Evolutionary conservation across 2,113 vertebrate species (phyloP).

Genomic region (Myrmecobius fasciatus): DNA sequence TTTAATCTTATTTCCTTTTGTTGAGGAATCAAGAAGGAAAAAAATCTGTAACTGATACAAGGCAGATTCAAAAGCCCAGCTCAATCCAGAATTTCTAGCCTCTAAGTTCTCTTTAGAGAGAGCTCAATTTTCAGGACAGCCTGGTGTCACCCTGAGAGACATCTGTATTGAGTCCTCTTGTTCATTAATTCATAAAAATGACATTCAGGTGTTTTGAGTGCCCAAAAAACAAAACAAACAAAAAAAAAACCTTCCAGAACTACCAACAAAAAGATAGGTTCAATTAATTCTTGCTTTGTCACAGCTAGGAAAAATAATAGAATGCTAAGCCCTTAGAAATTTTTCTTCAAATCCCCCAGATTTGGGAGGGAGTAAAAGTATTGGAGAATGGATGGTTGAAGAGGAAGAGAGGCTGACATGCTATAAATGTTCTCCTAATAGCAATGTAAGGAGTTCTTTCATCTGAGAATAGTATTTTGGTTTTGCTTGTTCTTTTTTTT

Average conservation of each 20-base stretch:
- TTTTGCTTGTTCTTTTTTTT: not conserved
- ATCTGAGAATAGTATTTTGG: not conserved
- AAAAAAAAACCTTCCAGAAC: not conserved
- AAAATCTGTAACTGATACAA: not conserved
- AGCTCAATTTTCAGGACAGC: not conserved
- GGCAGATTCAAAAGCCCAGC: not conserved
- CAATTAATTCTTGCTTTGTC: not conserved
- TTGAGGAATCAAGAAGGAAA: not conserved
- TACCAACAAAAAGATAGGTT: not conserved
- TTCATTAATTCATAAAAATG: not conserved
- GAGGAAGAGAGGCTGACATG: not conserved
- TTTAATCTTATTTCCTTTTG: not conserved
- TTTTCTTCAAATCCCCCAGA: not conserved
- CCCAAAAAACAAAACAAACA: no score
- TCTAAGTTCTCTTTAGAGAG: not conserved
- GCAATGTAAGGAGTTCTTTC: not conserved
- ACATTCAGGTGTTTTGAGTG: not conserved
- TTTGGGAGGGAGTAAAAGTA: not conserved
- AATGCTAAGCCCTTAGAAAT: not conserved
- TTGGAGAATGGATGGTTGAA: not conserved
- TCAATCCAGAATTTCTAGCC: not conserved
- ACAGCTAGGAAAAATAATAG: not conserved
- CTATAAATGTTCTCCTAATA: not conserved
- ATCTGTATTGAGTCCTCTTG: not conserved
- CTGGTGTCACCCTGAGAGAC: not conserved